A percentile compares a stretch with the other conserved stretches of the same genome.
Evolutionary conservation across 2,797 vertebrate species (phyloP).

Genomic region (Phoeniculus purpureus): DNA sequence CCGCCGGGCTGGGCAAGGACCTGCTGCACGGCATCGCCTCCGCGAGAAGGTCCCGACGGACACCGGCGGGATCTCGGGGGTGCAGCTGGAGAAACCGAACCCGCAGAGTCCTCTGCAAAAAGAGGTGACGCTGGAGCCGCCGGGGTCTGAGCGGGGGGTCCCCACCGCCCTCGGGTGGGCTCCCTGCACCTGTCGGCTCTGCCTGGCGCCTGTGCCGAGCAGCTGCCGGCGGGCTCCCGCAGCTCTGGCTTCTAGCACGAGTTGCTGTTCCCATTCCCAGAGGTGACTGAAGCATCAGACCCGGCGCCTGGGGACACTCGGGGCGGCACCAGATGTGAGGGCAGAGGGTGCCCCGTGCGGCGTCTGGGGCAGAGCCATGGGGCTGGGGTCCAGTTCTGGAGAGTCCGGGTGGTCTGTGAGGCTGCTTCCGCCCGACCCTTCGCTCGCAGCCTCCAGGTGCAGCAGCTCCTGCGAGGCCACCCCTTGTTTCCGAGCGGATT

Average conservation of each 20-base stretch:
- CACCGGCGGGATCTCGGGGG: fast-evolving
- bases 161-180: neutral
- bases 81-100: neutral
- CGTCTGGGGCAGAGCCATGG: neutral
- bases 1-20: neutral
- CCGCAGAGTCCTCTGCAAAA: neutral
- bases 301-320: neutral
- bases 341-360: neutral
- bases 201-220: neutral
- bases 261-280: slow-evolving; percentile 53
- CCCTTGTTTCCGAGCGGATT: neutral
- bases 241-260: slow-evolving; percentile 27
- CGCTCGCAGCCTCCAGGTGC: too few species aligned
- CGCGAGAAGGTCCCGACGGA: fast-evolving
- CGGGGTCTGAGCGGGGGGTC: fast-evolving
- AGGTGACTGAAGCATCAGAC: slow-evolving; percentile 67
- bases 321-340: fast-evolving
- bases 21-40: fast-evolving
- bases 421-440: neutral
- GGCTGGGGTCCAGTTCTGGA: neutral
- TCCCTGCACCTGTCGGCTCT: neutral
- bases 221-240: neutral
- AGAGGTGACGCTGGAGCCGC: fast-evolving
- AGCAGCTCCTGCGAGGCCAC: neutral
- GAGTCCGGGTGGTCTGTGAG: fast-evolving